Evolutionary conservation across 2,797 vertebrate species (phyloP).

Genomic region (Rhincodon typus): DNA sequence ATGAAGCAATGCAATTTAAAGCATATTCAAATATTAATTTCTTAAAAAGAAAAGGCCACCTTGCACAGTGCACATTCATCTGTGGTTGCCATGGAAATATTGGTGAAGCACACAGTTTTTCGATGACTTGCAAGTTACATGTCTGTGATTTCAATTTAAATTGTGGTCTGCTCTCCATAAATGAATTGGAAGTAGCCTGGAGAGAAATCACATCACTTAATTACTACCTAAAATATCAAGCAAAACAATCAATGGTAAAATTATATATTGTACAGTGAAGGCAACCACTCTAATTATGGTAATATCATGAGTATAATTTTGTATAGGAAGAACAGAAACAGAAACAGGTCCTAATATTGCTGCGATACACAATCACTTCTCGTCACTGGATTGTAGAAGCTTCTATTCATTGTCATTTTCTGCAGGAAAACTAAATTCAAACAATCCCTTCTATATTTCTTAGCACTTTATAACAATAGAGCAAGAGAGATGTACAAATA

Average conservation of each 20-base stretch:
- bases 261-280: slow-evolving; percentile 12
- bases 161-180: slow-evolving; percentile 21
- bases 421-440: neutral
- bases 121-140: slow-evolving; percentile 13
- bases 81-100: slow-evolving; percentile 30
- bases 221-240: slow-evolving; percentile 25
- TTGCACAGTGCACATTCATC: slow-evolving; percentile 13
- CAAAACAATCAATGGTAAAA: slow-evolving; percentile 13
- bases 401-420: neutral
- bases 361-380: neutral
- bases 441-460: neutral
- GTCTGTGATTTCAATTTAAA: slow-evolving; percentile 28
- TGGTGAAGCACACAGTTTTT: slow-evolving; percentile 5
- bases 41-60: neutral
- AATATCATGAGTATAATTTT: neutral
- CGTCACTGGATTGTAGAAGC: neutral
- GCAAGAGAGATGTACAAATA: neutral
- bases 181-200: neutral
- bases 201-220: slow-evolving; percentile 15
- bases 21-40: slow-evolving; percentile 3
- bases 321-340: neutral
- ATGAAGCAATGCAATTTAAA: neutral
- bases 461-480: neutral
- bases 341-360: neutral
- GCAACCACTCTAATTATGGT: neutral